Conservation (phyloP, 2,888 invertebrate species). For the Idaea aversata region DNA sequence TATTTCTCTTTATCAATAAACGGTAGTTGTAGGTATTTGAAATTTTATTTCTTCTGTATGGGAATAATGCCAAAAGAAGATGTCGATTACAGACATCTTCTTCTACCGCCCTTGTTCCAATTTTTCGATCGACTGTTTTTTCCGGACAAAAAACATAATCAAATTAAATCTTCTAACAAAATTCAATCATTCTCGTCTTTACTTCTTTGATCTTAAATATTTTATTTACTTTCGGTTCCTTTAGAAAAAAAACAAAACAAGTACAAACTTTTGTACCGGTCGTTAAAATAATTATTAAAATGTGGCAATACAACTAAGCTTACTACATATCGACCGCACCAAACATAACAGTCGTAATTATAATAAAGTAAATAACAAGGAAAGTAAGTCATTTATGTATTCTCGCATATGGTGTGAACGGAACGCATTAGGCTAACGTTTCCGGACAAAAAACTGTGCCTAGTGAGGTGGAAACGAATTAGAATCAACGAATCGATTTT, state of each 20-base stretch:
- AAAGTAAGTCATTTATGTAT: conserved; percentile 51
- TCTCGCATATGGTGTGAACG: conserved; percentile 65
- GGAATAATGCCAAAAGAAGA: too few relatives aligned
- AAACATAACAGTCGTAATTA: conserved; percentile 62
- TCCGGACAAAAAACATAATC: too few relatives aligned
- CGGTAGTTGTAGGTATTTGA: neutral
- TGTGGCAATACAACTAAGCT: neutral
- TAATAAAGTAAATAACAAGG: conserved; percentile 51
- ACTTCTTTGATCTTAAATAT: too few relatives aligned
- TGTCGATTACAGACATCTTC: too few relatives aligned
- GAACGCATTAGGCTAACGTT: conserved; percentile 56
- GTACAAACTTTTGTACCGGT: too few relatives aligned
- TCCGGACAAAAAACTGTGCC: conserved; percentile 49
- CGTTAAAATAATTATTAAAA: too few relatives aligned
- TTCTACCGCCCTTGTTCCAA: too few relatives aligned
- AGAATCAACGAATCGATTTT: conserved; percentile 8
- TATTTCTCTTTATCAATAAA: neutral
- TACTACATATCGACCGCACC: conserved; percentile 29
- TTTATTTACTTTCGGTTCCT: too few relatives aligned
- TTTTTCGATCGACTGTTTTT: too few relatives aligned
- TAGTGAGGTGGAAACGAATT: conserved; percentile 7
- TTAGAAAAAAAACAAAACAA: too few relatives aligned
- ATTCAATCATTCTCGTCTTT: too few relatives aligned
- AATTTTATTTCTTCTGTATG: neutral
- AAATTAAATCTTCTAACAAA: too few relatives aligned